Conservation (phyloP, 2,113 vertebrate genomes). For the Oreochromis spilurus region DNA sequence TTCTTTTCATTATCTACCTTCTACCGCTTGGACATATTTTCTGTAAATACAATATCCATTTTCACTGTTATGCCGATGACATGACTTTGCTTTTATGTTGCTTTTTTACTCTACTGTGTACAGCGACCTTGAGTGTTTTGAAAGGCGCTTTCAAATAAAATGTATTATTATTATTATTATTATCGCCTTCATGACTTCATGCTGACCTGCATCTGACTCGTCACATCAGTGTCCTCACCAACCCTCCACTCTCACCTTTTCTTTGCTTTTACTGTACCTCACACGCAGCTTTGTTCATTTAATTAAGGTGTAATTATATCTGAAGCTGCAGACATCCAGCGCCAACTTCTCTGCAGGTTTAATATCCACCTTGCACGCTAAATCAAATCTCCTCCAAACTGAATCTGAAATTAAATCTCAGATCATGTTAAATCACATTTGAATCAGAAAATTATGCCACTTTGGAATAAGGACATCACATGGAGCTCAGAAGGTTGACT, state of each 20-base stretch:
- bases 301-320: conserved; percentile 14
- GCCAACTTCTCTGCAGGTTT: conserved; percentile 7
- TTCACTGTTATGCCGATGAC: too few relatives aligned
- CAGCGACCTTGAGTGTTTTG: too few relatives aligned
- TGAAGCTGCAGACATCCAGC: neutral
- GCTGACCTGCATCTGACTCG: neutral
- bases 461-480: neutral
- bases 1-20: too few relatives aligned
- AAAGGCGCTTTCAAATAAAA: too few relatives aligned
- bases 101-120: too few relatives aligned
- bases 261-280: neutral
- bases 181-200: neutral
- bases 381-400: conserved; percentile 24
- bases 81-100: too few relatives aligned
- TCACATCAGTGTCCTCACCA: neutral
- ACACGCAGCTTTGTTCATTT: neutral
- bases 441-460: neutral
- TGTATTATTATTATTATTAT: too few relatives aligned
- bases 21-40: too few relatives aligned
- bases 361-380: neutral
- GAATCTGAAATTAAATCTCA: conserved; percentile 31
- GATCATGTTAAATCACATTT: neutral
- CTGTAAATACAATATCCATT: too few relatives aligned
- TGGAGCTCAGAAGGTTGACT: neutral
- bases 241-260: neutral